These are phyloP conservation scores for Myotis myotis DNA, from an alignment of 2,797 vertebrate genomes.

Conservation along the genomic window DNA sequence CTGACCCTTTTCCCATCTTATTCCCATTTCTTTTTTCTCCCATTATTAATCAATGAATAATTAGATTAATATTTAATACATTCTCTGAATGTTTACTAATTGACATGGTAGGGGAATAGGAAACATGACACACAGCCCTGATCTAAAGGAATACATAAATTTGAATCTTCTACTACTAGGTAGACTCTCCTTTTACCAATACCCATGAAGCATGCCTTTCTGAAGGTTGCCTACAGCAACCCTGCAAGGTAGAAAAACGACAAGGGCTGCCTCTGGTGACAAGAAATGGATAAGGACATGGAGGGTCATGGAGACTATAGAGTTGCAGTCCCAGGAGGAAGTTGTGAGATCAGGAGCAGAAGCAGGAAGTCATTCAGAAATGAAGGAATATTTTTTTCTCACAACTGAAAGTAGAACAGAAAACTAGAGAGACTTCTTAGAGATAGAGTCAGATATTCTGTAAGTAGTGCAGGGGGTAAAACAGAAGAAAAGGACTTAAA, in stretches of 20 bases:
- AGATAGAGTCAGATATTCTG: background rate
- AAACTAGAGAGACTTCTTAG: slow-evolving; percentile 5
- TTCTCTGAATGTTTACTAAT: background rate
- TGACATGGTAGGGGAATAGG: background rate
- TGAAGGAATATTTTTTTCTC: background rate
- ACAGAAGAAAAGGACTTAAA: background rate
- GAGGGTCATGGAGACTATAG: background rate
- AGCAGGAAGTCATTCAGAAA: slow-evolving; percentile 33
- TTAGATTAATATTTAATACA: background rate
- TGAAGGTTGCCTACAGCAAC: slow-evolving; percentile 19
- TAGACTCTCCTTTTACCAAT: background rate
- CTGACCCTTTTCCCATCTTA: background rate
- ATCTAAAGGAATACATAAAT: background rate
- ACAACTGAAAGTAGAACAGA: background rate
- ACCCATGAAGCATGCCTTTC: background rate
- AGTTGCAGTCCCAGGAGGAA: background rate
- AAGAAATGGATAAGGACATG: background rate
- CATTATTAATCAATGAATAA: slow-evolving; percentile 5
- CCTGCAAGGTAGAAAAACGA: background rate
- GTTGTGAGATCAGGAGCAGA: background rate
- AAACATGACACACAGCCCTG: background rate
- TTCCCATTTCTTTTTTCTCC: slow-evolving; percentile 21
- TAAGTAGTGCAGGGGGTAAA: background rate
- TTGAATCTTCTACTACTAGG: background rate
- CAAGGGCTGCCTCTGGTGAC: slow-evolving; percentile 14